Base-by-base conservation (phyloP, 2,113 vertebrate genomes). In the Larimichthys crocea region DNA sequence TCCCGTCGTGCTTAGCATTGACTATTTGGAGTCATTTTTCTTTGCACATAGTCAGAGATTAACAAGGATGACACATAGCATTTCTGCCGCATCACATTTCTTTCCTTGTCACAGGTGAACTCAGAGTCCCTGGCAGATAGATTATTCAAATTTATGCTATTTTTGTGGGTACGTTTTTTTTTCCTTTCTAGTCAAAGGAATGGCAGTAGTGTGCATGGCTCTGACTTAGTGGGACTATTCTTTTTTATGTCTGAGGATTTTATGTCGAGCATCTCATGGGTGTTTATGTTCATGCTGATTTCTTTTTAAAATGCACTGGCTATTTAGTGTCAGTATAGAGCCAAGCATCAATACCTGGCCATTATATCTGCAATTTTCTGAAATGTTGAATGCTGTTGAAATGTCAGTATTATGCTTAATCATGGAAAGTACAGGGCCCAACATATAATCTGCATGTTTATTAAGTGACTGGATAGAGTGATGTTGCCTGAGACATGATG, bases 61-160 rank as follows among this genome's bases (percentile, higher is more conserved):
- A 92, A 82, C 74, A 46, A 83, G 70, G 42, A 72, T 83, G 83
- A 83, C 82, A 79, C 70, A 48, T 12, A 49, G 56, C 63, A 74
- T 80, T 26, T 90, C 85, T 80, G 74, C 80, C 53, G 77, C 79
- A 81, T 85, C 68, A 60, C 65, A 73, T 89, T 84, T 84, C 68
- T 44, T 88, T 46, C 63, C 87, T 76, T 88, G 84, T 92, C 83
- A 87, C 79, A 80, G 63, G 76, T 87, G 83, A 90, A 92, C 88
- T 86, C 80, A 56, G 70, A 59, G 68, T 86, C 77, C 71, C 65
- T 64, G 60, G 49, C 71, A 85, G 65, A 79, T 80, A 65, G 31
- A 85, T 91, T 92, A 90, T 88, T 91, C 61, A 89, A 88, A 91
- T 89, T 60, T 80, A 82, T 92, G 81, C 81, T 66, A 77, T 29